Base-by-base conservation (phyloP, 2,888 invertebrate genomes). In the Trypoxylon attenuatum region DNA sequence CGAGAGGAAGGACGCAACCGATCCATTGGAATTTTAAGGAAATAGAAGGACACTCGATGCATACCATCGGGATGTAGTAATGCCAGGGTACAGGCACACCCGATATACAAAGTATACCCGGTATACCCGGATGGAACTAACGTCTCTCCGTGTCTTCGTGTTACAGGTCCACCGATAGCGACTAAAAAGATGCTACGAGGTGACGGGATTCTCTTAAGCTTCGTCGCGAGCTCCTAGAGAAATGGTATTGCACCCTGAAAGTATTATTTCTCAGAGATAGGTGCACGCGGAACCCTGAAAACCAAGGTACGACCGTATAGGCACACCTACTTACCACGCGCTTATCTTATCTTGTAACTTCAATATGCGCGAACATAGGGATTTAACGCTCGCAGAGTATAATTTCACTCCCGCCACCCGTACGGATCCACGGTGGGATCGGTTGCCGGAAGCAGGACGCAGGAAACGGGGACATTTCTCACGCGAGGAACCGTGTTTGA, bases 1-100 rank as follows among this genome's bases (percentile, higher is more conserved):
- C 69, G 45, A 50, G 51, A 69, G 64, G 69, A 58, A 63, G 68
- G 58, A 58, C 63, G 67, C 78, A 72, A 66, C 76, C 75, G 78
- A 82, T 82, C 80, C 77, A 80, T 82, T 64, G 81, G 80, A 82
- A 82, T 82, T 82, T 82, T 81, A 80, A 82, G 82, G 81, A 81
- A 82, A 82, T 80, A 82, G 78, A 78, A 82, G 81, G 82, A 82
- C 82, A 82, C 80, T 82, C 77, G 82, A 76, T 82, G 82, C 81
- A 82, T 82, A 81, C 82, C 74, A 71, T 79, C 64, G 75, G 66
- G 65, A 65, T 73, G 76, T 77, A 70, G 71, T 50, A 63, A 69
- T 51, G 72, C 60, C 45, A 10, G 22, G 21, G 62, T 61, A 56
- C 65, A 67, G 50, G 61, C 58, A 58, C 51, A 21, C 45, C 64